Conservation (phyloP, 1,140 invertebrate species). For the Drosophila seguyi region DNA sequence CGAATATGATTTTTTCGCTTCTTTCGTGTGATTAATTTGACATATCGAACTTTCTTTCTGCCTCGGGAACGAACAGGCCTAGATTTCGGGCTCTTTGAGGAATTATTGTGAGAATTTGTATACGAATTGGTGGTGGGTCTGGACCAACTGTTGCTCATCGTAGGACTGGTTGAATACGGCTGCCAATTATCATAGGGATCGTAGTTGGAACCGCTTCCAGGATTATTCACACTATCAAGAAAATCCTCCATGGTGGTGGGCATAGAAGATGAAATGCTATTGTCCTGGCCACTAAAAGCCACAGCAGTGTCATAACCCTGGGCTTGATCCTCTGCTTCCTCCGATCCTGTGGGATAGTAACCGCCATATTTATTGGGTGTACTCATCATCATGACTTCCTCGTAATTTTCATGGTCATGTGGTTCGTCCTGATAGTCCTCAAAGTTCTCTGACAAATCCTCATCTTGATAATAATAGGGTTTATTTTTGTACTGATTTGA, state of each 20-base stretch:
- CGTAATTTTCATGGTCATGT: constrained; percentile 11
- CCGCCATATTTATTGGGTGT: constrained; percentile 7
- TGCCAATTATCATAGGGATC: constrained; percentile 44
- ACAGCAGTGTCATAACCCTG: constrained; percentile 51
- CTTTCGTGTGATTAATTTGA: constrained; percentile 59
- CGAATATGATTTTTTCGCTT: constrained; percentile 71
- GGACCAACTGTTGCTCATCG: constrained; percentile 18
- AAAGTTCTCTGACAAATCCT: constrained; percentile 32
- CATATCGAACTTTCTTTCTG: constrained; percentile 45
- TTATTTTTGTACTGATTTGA: constrained; percentile 2
- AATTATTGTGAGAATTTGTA: constrained; percentile 10
- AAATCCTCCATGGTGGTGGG: constrained; percentile 61
- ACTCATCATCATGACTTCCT: constrained; percentile 32
- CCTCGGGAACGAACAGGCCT: constrained; percentile 12
- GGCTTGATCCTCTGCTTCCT: constrained; percentile 34
- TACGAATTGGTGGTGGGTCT: constrained; percentile 4
- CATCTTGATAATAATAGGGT: constrained; percentile 24
- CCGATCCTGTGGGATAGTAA: constrained; percentile 23
- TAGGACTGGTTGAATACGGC: constrained; percentile 18
- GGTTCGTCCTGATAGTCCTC: constrained; percentile 54
- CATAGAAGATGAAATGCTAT: constrained; percentile 38
- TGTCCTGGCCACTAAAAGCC: constrained; percentile 62
- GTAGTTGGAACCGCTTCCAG: neutral
- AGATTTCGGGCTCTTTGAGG: constrained; percentile 12
- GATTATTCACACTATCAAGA: constrained; percentile 21